Evolutionary conservation across 2,888 invertebrate genomes (phyloP).

Genomic region (Deilephila elpenor): DNA sequence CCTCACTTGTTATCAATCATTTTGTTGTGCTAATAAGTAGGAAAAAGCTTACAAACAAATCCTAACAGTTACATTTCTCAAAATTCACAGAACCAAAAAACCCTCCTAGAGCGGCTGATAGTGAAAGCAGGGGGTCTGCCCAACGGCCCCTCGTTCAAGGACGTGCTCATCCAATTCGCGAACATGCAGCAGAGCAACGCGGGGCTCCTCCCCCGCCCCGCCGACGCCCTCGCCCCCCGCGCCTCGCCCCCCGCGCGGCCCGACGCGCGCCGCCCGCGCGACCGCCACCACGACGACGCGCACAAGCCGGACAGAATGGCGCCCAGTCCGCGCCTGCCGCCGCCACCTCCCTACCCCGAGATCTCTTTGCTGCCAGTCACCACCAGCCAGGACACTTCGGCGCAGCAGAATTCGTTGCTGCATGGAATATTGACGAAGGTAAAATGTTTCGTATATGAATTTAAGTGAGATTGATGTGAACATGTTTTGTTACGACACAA

Average conservation of each 20-base stretch:
- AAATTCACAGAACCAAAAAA: constrained; percentile 75
- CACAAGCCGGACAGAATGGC: constrained; percentile 65
- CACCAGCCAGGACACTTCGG: constrained; percentile 64
- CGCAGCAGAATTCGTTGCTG: constrained; percentile 86
- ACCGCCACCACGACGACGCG: constrained; percentile 59
- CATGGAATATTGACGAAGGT: constrained; percentile 92
- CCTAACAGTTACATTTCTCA: neutral
- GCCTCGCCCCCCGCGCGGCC: constrained; percentile 69
- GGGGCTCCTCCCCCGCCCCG: constrained; percentile 67
- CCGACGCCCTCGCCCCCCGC: constrained; percentile 62
- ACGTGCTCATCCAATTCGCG: constrained; percentile 90
- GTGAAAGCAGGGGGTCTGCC: constrained; percentile 78
- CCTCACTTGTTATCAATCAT: too few relatives aligned
- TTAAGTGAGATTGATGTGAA: neutral
- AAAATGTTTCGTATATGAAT: constrained; percentile 23
- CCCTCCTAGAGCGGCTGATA: constrained; percentile 76
- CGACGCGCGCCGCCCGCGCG: constrained; percentile 57
- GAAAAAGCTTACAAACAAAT: neutral
- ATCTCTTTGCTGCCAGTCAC: constrained; percentile 90
- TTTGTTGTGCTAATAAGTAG: too few relatives aligned
- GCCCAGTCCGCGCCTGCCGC: constrained; percentile 77
- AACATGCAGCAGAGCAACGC: constrained; percentile 79
- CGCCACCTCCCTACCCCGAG: constrained; percentile 90
- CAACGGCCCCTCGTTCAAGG: constrained; percentile 86
- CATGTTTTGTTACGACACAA: too few relatives aligned